Conservation (phyloP, 2,113 vertebrate genomes). For the Mus spicilegus region DNA sequence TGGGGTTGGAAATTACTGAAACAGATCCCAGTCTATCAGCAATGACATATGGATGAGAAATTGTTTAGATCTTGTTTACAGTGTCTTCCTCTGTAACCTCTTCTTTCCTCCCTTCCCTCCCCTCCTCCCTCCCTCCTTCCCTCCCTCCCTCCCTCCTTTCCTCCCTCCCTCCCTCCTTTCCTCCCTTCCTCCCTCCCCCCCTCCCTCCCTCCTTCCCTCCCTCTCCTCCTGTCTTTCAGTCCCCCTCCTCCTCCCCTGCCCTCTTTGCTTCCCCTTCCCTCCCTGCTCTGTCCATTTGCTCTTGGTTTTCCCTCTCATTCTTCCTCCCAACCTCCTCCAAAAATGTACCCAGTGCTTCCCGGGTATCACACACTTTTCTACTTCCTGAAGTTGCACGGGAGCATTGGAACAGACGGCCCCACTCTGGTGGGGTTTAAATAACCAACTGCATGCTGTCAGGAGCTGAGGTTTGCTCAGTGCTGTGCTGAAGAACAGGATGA, state of each 20-base stretch:
- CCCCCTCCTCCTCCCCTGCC: neutral
- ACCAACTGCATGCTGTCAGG: rapidly evolving
- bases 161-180: rapidly evolving
- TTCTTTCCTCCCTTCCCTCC: rapidly evolving
- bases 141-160: rapidly evolving
- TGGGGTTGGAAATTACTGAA: no score
- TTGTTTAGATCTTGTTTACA: rapidly evolving
- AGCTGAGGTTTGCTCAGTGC: neutral
- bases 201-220: no score
- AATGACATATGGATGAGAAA: neutral
- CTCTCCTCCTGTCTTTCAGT: neutral
- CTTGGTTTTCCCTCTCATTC: neutral
- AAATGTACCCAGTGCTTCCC: neutral
- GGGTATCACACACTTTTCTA: neutral
- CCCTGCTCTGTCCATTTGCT: neutral
- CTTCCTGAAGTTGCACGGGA: neutral
- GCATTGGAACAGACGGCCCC: neutral
- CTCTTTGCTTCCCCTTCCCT: neutral
- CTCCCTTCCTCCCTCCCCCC: rapidly evolving
- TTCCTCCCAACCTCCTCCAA: neutral
- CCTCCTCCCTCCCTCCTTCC: rapidly evolving
- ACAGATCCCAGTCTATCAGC: neutral
- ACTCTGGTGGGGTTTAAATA: neutral
- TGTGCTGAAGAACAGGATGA: neutral
- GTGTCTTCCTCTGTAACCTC: neutral